A percentile compares a stretch with the other conserved stretches of the same genome.
Evolutionary conservation across 2,797 vertebrate species (phyloP).

Genomic region (Malurus splendens): DNA sequence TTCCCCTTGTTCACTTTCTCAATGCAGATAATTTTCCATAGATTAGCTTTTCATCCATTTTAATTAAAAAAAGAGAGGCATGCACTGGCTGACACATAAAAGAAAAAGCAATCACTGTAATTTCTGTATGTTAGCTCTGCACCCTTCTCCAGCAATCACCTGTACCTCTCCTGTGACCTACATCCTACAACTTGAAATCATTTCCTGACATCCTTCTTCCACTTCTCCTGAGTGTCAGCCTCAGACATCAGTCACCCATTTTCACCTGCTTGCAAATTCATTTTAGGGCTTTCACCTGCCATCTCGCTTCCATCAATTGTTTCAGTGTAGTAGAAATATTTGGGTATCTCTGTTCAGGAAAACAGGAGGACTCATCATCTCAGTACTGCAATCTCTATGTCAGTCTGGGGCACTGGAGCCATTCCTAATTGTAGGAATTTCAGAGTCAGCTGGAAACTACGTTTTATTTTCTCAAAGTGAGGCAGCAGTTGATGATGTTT

Average conservation of each 20-base stretch:
- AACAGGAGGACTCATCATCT: background rate
- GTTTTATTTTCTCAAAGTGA: background rate
- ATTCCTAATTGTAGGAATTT: background rate
- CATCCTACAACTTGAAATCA: rapidly evolving
- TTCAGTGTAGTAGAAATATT: background rate
- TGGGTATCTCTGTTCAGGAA: background rate
- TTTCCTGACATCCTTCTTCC: background rate
- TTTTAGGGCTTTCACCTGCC: background rate
- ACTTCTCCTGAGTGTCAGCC: background rate
- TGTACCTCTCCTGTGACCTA: background rate
- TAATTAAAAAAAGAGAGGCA: background rate
- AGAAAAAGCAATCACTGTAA: background rate
- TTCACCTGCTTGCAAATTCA: background rate
- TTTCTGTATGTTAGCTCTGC: background rate
- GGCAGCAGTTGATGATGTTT: background rate
- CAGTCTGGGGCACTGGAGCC: background rate
- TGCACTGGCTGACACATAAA: background rate
- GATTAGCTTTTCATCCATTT: background rate
- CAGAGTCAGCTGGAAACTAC: background rate
- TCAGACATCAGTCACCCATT: background rate
- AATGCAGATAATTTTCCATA: background rate
- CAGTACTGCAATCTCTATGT: background rate
- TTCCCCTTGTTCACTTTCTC: background rate
- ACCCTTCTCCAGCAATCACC: background rate
- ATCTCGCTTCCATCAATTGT: background rate